Conservation (phyloP, 1,140 invertebrate species). For the Diorhabda carinulata region DNA sequence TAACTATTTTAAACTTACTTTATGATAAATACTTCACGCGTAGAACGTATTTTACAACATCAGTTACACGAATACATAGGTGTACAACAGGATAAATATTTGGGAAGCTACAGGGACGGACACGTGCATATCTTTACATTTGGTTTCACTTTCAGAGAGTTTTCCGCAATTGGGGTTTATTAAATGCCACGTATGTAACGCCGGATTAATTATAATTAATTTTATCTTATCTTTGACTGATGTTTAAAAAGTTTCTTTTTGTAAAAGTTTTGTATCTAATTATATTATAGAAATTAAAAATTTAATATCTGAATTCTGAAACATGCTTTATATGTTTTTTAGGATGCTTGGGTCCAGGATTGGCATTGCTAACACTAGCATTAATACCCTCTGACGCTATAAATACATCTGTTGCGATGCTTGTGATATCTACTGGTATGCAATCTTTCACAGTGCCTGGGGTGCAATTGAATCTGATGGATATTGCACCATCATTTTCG, state of each 20-base stretch:
- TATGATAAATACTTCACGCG: too few species aligned
- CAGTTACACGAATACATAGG: too few species aligned
- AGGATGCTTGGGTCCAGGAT: conserved; percentile 58
- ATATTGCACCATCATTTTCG: conserved; percentile 68
- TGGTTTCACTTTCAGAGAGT: too few species aligned
- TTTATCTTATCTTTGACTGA: neutral
- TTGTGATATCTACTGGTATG: conserved; percentile 67
- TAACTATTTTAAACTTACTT: too few species aligned
- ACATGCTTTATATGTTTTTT: conserved; percentile 15
- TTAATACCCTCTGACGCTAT: conserved; percentile 53
- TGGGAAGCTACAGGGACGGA: too few species aligned
- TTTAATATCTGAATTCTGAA: conserved; percentile 26
- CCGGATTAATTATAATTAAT: neutral
- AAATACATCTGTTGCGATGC: conserved; percentile 56
- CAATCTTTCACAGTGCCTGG: conserved; percentile 73
- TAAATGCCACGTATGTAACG: too few species aligned
- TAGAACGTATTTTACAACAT: too few species aligned
- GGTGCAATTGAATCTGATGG: conserved; percentile 64
- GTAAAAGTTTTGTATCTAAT: neutral
- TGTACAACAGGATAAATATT: too few species aligned
- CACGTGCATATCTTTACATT: too few species aligned
- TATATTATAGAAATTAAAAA: conserved; percentile 26
- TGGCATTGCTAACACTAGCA: conserved; percentile 58
- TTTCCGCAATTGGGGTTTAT: too few species aligned
- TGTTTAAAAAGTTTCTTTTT: neutral